These are phyloP conservation scores for Actinopyga echinites DNA, from an alignment of 53 echinoderm and acorn worm genomes.

Conservation along the genomic window DNA sequence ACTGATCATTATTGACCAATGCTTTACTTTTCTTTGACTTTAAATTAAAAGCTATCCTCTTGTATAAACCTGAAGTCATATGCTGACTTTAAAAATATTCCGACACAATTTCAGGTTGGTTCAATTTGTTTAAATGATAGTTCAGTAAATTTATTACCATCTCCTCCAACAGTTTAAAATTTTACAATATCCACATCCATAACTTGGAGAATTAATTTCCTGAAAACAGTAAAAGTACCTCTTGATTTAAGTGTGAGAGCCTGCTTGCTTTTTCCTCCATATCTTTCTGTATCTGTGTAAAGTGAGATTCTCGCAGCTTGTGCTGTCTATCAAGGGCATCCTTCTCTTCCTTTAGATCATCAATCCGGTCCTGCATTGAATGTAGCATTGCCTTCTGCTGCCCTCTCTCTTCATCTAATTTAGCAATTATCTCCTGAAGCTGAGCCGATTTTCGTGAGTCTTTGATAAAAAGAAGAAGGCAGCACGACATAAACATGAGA, in stretches of 20 bases:
- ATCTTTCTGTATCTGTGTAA: constrained; percentile 74
- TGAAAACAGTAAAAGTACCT: constrained; percentile 35
- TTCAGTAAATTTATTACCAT: too few relatives aligned
- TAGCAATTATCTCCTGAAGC: constrained; percentile 70
- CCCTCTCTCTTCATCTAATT: constrained; percentile 64
- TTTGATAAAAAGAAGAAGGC: constrained; percentile 16
- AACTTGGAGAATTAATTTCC: too few relatives aligned
- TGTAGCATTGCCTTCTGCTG: constrained; percentile 51
- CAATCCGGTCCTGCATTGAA: constrained; percentile 66
- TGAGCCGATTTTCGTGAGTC: constrained; percentile 82
- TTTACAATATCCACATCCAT: too few relatives aligned
- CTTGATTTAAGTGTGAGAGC: constrained; percentile 60
- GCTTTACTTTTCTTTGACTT: too few relatives aligned
- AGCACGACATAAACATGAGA: not conserved
- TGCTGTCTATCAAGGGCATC: constrained; percentile 67
- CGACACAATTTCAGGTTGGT: too few relatives aligned
- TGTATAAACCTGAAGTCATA: too few relatives aligned
- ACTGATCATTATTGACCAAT: too few relatives aligned
- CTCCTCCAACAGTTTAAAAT: too few relatives aligned
- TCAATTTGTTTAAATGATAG: too few relatives aligned
- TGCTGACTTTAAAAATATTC: too few relatives aligned
- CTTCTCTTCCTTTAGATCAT: constrained; percentile 61
- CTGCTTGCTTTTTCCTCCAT: constrained; percentile 56
- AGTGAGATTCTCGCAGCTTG: constrained; percentile 70
- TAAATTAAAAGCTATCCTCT: too few relatives aligned